Conservation (phyloP, 92 coral and sea anemone genomes). For the Parazoanthus darwini region DNA sequence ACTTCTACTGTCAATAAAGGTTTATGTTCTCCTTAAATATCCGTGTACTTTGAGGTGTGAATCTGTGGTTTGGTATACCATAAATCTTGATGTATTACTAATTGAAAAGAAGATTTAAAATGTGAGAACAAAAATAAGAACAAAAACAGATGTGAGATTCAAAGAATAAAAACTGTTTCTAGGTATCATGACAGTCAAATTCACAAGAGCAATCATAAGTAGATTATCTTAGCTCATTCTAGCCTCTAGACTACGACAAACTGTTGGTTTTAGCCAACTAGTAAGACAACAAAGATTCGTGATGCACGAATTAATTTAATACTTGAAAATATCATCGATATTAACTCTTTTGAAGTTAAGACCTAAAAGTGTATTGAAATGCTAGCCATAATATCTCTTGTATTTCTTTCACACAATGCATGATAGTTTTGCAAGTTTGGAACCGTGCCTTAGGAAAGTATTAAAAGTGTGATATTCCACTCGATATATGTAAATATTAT, state of each 20-base stretch:
- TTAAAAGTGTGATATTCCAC: neutral
- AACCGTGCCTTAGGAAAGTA: neutral
- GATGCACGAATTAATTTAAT: neutral
- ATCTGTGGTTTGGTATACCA: neutral
- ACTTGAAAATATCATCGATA: neutral
- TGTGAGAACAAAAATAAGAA: too few species aligned
- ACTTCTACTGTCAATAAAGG: neutral
- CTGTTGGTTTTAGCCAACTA: neutral
- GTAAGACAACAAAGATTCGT: neutral
- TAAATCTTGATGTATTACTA: too few species aligned
- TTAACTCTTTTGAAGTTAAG: too few species aligned
- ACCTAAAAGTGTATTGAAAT: neutral
- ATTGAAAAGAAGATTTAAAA: too few species aligned
- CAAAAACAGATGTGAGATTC: too few species aligned
- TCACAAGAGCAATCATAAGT: neutral
- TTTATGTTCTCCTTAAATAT: too few species aligned
- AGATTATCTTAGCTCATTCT: neutral
- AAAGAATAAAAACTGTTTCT: too few species aligned
- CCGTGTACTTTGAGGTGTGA: neutral
- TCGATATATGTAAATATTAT: neutral
- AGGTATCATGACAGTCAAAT: neutral
- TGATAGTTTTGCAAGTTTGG: neutral
- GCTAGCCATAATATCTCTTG: neutral
- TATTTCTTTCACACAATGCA: neutral
- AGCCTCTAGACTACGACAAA: neutral